Conservation (phyloP, 2,888 invertebrate genomes). For the Dioctria rufipes region DNA sequence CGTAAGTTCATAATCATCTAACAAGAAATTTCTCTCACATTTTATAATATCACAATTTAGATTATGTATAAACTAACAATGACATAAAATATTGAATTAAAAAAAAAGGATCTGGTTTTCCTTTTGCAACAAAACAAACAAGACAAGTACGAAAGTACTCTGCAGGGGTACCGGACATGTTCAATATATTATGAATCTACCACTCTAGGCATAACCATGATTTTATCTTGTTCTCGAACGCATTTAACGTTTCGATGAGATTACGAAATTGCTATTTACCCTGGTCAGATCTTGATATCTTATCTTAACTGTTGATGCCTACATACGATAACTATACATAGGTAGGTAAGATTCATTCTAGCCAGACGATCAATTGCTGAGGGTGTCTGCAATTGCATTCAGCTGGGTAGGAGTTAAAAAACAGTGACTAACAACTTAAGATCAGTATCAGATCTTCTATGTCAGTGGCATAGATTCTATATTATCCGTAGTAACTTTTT, state of each 20-base stretch:
- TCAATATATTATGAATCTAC: constrained; percentile 28
- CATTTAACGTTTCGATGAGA: constrained; percentile 48
- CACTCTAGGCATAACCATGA: constrained; percentile 30
- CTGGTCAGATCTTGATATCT: constrained; percentile 27
- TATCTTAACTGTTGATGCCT: constrained; percentile 47
- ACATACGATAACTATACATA: constrained; percentile 16
- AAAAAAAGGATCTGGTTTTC: constrained; percentile 40
- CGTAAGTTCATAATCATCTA: constrained; percentile 75
- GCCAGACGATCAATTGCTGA: neutral
- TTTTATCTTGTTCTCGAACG: constrained; percentile 47
- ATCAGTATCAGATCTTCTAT: constrained; percentile 41
- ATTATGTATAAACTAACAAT: constrained; percentile 15
- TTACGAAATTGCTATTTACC: constrained; percentile 50
- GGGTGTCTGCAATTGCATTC: constrained; percentile 32
- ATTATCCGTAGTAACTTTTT: neutral
- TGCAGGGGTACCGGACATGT: constrained; percentile 23
- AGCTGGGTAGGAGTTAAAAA: neutral
- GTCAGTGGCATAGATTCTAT: constrained; percentile 38
- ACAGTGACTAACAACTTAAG: constrained; percentile 4
- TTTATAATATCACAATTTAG: constrained; percentile 31
- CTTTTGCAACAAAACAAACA: constrained; percentile 11
- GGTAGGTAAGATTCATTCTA: neutral
- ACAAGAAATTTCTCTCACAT: constrained; percentile 10
- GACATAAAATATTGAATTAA: constrained; percentile 23
- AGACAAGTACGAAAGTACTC: neutral